Percentiles rank a stretch among this genome's conserved stretches.
Evolutionary conservation across 64 coral and sea anemone genomes (phyloP).

Genomic region (Pocillopora verrucosa): DNA sequence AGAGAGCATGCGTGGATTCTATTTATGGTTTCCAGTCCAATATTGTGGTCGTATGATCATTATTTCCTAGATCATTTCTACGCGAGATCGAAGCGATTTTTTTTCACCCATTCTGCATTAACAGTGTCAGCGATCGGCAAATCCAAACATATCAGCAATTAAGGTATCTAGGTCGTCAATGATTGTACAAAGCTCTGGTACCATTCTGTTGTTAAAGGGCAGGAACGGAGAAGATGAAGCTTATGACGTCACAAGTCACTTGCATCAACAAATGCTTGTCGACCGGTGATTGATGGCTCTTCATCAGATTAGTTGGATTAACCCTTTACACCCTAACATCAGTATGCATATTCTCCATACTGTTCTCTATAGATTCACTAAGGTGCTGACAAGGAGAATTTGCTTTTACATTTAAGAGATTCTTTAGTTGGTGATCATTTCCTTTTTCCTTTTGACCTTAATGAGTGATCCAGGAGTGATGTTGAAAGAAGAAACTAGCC

Average conservation of each 20-base stretch:
- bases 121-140: background rate
- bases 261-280: conserved; percentile 24
- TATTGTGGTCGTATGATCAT: background rate
- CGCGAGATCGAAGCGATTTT: background rate
- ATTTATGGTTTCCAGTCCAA: background rate
- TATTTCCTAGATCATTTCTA: conserved; percentile 19
- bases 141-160: conserved; percentile 15
- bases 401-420: too few species aligned
- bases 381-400: too few species aligned
- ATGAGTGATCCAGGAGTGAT: too few species aligned
- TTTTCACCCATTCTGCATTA: background rate
- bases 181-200: conserved; percentile 6
- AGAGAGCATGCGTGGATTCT: background rate
- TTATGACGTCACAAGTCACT: conserved; percentile 30
- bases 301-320: conserved; percentile 20
- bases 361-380: too few species aligned
- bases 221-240: background rate
- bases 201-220: background rate
- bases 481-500: too few species aligned
- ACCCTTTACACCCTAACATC: too few species aligned
- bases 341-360: too few species aligned
- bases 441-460: too few species aligned
- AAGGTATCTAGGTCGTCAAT: conserved; percentile 8
- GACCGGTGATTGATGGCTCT: conserved; percentile 18
- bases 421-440: too few species aligned